A percentile compares a stretch with the other conserved stretches of the same genome.
These are phyloP conservation scores for Oenanthe oenanthe DNA, from an alignment of 2,113 vertebrate genomes.

Conservation along the genomic window DNA sequence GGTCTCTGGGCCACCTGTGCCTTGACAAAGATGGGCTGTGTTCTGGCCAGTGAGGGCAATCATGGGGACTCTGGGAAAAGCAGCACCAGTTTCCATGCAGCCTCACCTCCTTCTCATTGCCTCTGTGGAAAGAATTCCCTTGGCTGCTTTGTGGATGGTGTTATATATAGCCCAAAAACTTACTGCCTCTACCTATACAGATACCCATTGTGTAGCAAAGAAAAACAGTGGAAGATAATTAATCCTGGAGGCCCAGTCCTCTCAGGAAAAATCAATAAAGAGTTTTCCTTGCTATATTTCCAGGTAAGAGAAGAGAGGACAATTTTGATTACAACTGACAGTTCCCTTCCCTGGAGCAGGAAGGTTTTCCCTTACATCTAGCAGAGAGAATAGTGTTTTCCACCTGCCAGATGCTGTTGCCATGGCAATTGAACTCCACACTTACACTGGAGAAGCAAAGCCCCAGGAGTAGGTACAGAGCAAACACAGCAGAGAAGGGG, in stretches of 20 bases:
- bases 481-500: not conserved
- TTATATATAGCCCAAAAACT: not conserved
- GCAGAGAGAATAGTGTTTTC: not conserved
- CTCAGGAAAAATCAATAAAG: not conserved
- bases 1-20: not conserved
- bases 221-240: not conserved
- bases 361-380: constrained; percentile 2
- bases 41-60: not conserved
- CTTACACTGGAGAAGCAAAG: not conserved
- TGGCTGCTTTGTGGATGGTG: not conserved
- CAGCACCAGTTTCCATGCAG: not conserved
- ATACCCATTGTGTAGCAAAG: not conserved
- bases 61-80: not conserved
- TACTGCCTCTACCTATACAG: not conserved
- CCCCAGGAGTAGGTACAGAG: not conserved
- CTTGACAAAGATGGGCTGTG: not conserved
- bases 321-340: constrained; percentile 11
- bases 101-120: not conserved
- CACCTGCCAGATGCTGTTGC: constrained; percentile 44
- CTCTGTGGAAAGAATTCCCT: not conserved
- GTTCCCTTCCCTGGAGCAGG: not conserved
- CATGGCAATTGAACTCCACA: not conserved
- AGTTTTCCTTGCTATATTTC: not conserved
- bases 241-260: constrained; percentile 16
- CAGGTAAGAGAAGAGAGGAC: not conserved